Evolutionary conservation across 2,113 vertebrate genomes (phyloP).

Genomic region (Phainopepla nitens): DNA sequence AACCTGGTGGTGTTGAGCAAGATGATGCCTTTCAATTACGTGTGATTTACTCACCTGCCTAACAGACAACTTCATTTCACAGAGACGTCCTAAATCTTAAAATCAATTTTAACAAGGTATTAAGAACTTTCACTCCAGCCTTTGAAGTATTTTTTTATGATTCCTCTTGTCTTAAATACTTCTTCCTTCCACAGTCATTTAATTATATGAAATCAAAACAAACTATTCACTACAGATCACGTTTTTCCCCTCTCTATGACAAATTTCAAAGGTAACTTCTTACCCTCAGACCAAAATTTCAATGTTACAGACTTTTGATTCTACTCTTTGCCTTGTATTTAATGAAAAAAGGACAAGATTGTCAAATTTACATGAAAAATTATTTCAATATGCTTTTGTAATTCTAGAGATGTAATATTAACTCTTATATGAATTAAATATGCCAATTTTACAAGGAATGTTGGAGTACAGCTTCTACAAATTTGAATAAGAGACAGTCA

Average conservation of each 20-base stretch:
- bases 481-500: conserved; percentile 16
- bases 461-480: conserved; percentile 3
- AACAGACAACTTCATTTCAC: conserved; percentile 31
- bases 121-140: neutral
- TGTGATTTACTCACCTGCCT: conserved; percentile 44
- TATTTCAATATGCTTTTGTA: conserved; percentile 3
- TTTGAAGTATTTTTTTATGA: neutral
- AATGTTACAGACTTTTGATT: neutral
- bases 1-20: neutral
- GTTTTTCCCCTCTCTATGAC: neutral
- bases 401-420: conserved; percentile 19
- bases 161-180: neutral
- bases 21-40: conserved; percentile 30
- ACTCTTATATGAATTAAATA: conserved; percentile 40
- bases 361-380: conserved; percentile 38
- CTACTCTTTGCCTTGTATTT: neutral
- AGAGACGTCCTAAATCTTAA: conserved; percentile 32
- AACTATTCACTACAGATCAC: neutral
- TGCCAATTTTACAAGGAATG: conserved; percentile 19
- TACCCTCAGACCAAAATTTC: neutral
- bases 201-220: neutral
- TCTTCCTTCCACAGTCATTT: neutral
- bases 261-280: neutral
- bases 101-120: conserved; percentile 17
- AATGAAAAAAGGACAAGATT: neutral